Evolutionary conservation across 2,797 vertebrate genomes (phyloP).

Genomic region (Orestias chungarensis): DNA sequence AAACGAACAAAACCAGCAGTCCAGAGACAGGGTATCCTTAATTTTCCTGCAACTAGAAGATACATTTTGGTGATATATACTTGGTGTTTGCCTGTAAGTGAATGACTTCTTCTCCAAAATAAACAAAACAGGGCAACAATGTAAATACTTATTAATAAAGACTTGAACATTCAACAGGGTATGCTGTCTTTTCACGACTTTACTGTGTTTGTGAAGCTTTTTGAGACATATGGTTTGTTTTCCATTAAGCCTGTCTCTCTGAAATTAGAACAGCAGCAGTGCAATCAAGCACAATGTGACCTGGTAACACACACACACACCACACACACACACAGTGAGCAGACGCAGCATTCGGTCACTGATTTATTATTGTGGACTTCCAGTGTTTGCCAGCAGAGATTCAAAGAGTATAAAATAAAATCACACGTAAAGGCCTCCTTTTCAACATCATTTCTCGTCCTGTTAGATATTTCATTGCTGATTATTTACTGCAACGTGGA

Average conservation of each 20-base stretch:
- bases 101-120: background rate
- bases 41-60: background rate
- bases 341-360: background rate
- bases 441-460: constrained; percentile 22
- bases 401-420: constrained; percentile 18
- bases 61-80: background rate
- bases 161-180: background rate
- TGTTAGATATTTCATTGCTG: background rate
- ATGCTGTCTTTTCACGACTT: background rate
- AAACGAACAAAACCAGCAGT: background rate
- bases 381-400: background rate
- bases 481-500: constrained; percentile 28
- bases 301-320: background rate
- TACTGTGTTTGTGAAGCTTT: constrained; percentile 1
- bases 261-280: constrained; percentile 4
- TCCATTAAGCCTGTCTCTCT: background rate
- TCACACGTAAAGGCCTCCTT: constrained; percentile 10
- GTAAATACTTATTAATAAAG: background rate
- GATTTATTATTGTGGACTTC: constrained; percentile 6
- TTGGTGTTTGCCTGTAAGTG: background rate
- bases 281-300: constrained; percentile 30
- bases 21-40: background rate
- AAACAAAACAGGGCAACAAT: background rate
- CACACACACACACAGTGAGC: background rate
- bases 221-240: background rate